Evolutionary conservation across 2,113 vertebrate species (phyloP), one percentile per base, ranked within the genome.

Genomic region (Furnarius figulus): DNA sequence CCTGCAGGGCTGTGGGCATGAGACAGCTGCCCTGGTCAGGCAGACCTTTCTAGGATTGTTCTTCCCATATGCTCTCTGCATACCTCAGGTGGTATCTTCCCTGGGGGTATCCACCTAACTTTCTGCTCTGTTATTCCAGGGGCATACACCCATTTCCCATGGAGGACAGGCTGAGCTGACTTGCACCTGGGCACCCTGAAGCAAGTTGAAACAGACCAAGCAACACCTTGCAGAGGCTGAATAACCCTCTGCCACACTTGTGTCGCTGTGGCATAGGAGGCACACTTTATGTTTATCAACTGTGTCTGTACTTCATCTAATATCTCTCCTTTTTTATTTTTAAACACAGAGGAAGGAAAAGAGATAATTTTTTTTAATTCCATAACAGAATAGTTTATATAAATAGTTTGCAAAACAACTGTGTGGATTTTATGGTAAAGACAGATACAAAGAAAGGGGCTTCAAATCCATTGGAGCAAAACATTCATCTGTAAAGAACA

Each of bases 401-500:
- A 52, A 71, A 74, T 18, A 44, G 3, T 40, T 87, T 40, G 62
- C 23, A 50, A 46, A 91, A 70, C 20, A 44, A 87, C 22, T 8
- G 7, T 30, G 7, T 52, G 19, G 7, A 31, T 21, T 35, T 85
- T 31, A 42, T 74, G 1, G 2, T 53, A 44, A 79, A 85, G 58
- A 33, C 50, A 66, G 7, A 10, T 14, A 15, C 28, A n/a, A 67
- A 88, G 53, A 52, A 46, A 66, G 23, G 55, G 59, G 9, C 61
- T 88, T 63, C 37, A 83, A 63, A 14, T 35, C 23, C 62, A 67
- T 2, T 1, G 1, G 39, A 74, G 39, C 22, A 52, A 84, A 87
- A 65, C 1, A 2, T 30, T 75, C 30, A 6, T 7, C 0, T 0
- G 1, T 21, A 31, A 56, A 9, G 12, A 37, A 37, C 12, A 27